Evolutionary conservation across 1,140 invertebrate genomes (phyloP), one percentile per base, ranked within the genome.

Genomic region (Pseudomyrmex cubaensis): DNA sequence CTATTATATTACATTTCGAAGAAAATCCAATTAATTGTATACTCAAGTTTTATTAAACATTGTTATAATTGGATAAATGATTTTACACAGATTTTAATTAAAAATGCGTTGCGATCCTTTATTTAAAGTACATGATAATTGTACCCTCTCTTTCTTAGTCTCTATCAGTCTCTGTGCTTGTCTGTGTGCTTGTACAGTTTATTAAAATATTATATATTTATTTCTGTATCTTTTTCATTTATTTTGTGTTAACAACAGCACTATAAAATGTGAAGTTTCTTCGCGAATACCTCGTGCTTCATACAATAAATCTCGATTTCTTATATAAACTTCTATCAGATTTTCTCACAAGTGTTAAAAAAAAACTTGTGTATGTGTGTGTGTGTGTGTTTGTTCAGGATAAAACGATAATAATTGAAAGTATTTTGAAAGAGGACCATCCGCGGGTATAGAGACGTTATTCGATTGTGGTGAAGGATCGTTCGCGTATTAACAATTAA

Each of bases 401-500:
- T 70, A 15, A 70, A 70, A 78, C 52, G 13, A 78, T 69, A 69
- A 78, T 78, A 78, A 70, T 80, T 20, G 66, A 17, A 44, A 12
- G 12, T 56, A 15, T 59, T 57, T 48, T 17, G 54, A 20, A n/a
- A 61, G 2, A 35, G 44, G 10, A 9, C 66, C 8, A 7, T 50
- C 25, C 35, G 54, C 54, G 76, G 2, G 17, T 17, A 9, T 70
- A 70, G 57, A 25, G 35, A 80, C n/a, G 8, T 54, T 64, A 44
- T 52, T 76, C 22, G 44, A 59, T 80, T 59, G 15, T 44, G 66
- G 52, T 4, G 22, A 80, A 72, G 0, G 13, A 69, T 78, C 63
- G 12, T 44, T 46, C 66, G 35, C 15, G 54, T 80, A 48, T 72
- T 48, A 72, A 50, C 76, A 80, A 80, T 80, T 80, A 80, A 80